Base-by-base conservation (phyloP, 2,113 vertebrate species). In the Acanthochromis polyacanthus region DNA sequence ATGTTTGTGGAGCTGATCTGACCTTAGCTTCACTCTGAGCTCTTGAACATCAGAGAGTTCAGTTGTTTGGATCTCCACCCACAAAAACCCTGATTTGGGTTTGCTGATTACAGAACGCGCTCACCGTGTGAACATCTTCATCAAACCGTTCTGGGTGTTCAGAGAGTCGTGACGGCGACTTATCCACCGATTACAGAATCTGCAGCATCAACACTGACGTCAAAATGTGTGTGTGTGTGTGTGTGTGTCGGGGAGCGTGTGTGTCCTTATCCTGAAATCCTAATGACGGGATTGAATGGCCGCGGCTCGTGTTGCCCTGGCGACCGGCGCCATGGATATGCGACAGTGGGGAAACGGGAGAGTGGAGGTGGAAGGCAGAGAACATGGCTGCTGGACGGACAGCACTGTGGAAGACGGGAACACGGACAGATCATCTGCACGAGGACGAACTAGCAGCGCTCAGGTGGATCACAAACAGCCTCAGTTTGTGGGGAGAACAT, bases 281-380 rank as follows among this genome's bases (percentile, higher is more conserved):
- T 92, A 93, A 94, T 93, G 94, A 93, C 77, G 79, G 93, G 94
- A 95, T 93, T 91, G 93, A 93, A 94, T 94, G 89, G 93, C 94
- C 77, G 17, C 15, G 71, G 86, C 88, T 84, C 62, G 65, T 55
- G 93, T 95, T 94, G 94, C 92, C 91, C 52, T 64, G 82, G 93
- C 64, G 89, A 95, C 95, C 86, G 88, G 83, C 83, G 76, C 94
- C 92, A 93, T 93, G 88, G 90, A 91, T 93, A 94, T 92, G 82
- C 76, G 90, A 86, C 83, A 9, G 52, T 62, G 80, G 83, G 68
- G 85, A 84, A 88, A 90, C 14, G 75, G 73, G 85, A 81, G 75
- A 85, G 86, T 70, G 80, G 85, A 87, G 73, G 65, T 77, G 63
- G 79, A 72, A 10, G 82, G 73, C 32, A 72, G 20, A 82, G 17